These are phyloP conservation scores for Eupleurogrammus muticus DNA, from an alignment of 2,797 vertebrate species.

Conservation along the genomic window DNA sequence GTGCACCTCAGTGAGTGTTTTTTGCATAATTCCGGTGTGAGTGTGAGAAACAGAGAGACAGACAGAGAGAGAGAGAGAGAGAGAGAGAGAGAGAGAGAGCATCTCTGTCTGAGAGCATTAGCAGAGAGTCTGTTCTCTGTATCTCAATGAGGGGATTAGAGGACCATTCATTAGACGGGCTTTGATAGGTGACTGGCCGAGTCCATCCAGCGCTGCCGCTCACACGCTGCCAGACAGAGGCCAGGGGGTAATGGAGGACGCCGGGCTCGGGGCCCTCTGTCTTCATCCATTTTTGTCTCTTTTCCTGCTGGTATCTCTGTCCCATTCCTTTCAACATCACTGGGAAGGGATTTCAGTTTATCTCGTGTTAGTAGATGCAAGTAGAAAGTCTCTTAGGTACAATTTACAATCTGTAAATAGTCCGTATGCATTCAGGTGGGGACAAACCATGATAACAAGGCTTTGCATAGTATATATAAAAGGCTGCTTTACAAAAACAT, in stretches of 20 bases:
- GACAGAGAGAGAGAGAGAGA: conserved; percentile 29
- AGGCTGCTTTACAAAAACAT: background rate
- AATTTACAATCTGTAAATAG: too few relatives aligned
- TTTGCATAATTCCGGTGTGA: conserved; percentile 40
- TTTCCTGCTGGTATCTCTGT: conserved; percentile 25
- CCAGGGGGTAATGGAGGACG: conserved; percentile 66
- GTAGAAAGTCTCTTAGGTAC: background rate
- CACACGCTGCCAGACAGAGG: conserved; percentile 58
- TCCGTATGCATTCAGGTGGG: too few relatives aligned
- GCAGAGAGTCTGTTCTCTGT: conserved; percentile 71
- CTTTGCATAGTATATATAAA: background rate
- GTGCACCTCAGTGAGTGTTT: conserved; percentile 10
- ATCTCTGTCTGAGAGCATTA: conserved; percentile 71
- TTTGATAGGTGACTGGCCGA: conserved; percentile 75
- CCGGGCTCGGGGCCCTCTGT: conserved; percentile 40
- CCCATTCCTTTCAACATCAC: conserved; percentile 43
- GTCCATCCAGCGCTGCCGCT: conserved; percentile 55
- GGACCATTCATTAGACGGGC: conserved; percentile 73
- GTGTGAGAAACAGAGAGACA: conserved; percentile 11
- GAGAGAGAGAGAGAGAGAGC: conserved; percentile 29
- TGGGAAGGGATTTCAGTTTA: conserved; percentile 6
- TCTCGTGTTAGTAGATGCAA: background rate
- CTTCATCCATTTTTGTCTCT: conserved; percentile 51
- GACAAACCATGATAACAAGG: too few relatives aligned
- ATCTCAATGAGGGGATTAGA: conserved; percentile 81